phyloP scores from a whole-genome alignment of 2,888 invertebrate genomes.

The Heliconius charithonia region DNA sequence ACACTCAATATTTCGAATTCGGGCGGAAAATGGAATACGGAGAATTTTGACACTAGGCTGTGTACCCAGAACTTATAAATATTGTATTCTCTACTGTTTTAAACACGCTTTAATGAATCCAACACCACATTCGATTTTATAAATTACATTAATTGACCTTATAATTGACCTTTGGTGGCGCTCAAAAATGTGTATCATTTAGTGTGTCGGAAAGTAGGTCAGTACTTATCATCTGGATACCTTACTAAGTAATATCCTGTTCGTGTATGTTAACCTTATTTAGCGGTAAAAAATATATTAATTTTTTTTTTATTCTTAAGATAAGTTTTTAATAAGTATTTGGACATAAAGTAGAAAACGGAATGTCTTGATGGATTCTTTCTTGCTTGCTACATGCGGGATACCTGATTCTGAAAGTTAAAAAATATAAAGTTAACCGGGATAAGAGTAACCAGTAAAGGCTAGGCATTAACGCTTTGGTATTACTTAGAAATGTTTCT shows the following conservation, averaged over 20 bases:
- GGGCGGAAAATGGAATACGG: no score
- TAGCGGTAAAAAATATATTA: background rate
- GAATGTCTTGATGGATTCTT: background rate
- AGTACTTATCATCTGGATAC: conserved; percentile 9
- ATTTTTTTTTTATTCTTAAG: no score
- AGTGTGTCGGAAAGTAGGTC: conserved; percentile 41
- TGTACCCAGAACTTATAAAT: no score
- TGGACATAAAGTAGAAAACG: background rate
- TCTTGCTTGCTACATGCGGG: background rate
- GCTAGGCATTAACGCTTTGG: no score
- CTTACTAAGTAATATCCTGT: background rate
- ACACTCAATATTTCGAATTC: no score
- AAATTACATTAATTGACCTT: conserved; percentile 45
- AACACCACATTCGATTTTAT: conserved; percentile 29
- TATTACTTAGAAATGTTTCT: no score
- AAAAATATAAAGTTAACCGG: background rate
- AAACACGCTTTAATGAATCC: background rate
- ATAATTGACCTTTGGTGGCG: conserved; percentile 39
- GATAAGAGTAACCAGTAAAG: no score
- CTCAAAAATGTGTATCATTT: conserved; percentile 42
- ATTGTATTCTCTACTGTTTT: background rate
- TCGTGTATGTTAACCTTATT: background rate
- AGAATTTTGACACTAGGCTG: no score
- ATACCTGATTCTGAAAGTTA: background rate
- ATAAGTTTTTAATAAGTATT: background rate